Conservation (phyloP, 2,797 vertebrate genomes). For the Odontamblyopus rebecca region DNA sequence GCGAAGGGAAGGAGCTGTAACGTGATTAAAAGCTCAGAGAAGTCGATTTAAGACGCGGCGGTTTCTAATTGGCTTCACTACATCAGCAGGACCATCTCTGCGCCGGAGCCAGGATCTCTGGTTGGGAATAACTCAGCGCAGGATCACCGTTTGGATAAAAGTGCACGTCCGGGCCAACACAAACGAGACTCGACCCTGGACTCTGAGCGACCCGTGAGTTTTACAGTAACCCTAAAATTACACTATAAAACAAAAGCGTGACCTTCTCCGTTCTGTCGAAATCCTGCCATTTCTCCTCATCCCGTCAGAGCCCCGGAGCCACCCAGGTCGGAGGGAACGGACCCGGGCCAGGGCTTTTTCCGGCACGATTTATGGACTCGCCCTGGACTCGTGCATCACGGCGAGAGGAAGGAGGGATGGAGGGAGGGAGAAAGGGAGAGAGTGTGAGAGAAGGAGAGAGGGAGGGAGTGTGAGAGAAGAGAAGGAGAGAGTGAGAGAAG, state of each 20-base stretch:
- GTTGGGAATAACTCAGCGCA: not conserved
- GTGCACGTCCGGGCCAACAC: not conserved
- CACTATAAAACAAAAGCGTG: not conserved
- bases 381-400: not conserved
- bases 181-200: not conserved
- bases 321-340: slow-evolving; percentile 4
- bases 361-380: not conserved
- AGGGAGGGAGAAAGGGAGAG: no score
- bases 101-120: no score
- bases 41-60: no score
- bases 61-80: no score
- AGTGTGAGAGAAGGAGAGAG: not conserved
- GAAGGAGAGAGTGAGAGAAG: no score
- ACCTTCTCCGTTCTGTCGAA: not conserved
- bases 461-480: not conserved
- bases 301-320: not conserved
- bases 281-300: not conserved
- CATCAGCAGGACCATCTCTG: no score
- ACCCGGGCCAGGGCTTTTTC: not conserved
- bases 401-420: no score
- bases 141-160: not conserved
- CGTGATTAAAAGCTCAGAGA: no score
- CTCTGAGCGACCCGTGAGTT: not conserved
- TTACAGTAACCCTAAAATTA: slow-evolving; percentile 12
- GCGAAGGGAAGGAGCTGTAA: no score